Conservation (phyloP, 2,888 invertebrate species). For the Idaea biselata region DNA sequence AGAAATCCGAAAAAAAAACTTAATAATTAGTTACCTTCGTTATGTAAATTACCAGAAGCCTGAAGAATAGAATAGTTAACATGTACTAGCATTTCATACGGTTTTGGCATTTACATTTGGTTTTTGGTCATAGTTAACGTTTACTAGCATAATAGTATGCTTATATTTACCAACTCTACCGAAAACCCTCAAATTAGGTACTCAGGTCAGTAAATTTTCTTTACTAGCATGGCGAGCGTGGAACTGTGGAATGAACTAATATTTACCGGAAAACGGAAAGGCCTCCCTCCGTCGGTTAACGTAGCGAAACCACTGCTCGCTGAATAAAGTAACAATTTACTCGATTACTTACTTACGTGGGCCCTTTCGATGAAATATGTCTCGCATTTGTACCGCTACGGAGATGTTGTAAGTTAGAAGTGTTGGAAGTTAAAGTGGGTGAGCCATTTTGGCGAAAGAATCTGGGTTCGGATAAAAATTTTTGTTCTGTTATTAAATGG, state of each 20-base stretch:
- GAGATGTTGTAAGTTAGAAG: background rate
- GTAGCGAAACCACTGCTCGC: slow-evolving; percentile 45
- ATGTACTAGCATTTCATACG: no score
- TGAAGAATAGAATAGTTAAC: no score
- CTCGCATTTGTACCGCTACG: background rate
- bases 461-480: no score
- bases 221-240: background rate
- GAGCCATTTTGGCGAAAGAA: background rate
- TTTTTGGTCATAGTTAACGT: no score
- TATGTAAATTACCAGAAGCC: no score
- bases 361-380: slow-evolving; percentile 1
- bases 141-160: no score
- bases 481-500: no score
- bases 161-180: background rate
- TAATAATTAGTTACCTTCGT: no score
- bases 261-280: slow-evolving; percentile 42
- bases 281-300: slow-evolving; percentile 37
- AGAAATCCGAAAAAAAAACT: no score
- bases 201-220: background rate
- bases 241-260: slow-evolving; percentile 46
- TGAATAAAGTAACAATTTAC: slow-evolving; percentile 39
- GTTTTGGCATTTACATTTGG: no score
- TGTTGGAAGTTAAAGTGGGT: background rate
- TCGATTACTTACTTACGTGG: slow-evolving; percentile 38
- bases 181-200: background rate